Evolutionary conservation across 2,888 invertebrate species (phyloP), one percentile per base, ranked within the genome.

Genomic region (Colostygia pectinataria): DNA sequence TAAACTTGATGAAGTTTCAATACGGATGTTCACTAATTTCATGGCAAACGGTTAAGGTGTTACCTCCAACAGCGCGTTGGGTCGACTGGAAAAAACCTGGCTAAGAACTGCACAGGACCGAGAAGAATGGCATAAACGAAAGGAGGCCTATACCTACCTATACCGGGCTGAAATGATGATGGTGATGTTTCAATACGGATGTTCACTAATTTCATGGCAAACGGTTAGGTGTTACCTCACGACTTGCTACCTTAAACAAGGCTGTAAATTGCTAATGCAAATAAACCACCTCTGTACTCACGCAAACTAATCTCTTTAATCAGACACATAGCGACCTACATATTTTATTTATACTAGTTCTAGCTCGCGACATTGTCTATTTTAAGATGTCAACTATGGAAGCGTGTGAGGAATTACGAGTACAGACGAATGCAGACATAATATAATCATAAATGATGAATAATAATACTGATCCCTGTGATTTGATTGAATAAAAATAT

Each of bases 191-290:
- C 36, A 25, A 53, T 53, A 37, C 42, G 43, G 40, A 55, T 55
- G 45, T 39, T 57, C 55, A 42, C 44, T 41, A 57, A 57, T 55
- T 57, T 52, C 31, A 33, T 18, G 13, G 31, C 25, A 43, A 55
- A 55, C 49, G 51, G 46, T 53, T 46, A 50, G 57, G 56, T 56
- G 43, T 48, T 32, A 54, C 54, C 55, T 49, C 52, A 46, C 52
- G 45, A 63, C 59, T 63, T 66, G 62, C 60, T 64, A 60, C 59
- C 55, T 42, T 61, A 59, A 68, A 52, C 58, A 59, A 42, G 47
- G 55, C 51, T 53, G 57, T 71, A 66, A 66, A 69, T 69, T 61
- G 59, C 63, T 55, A 57, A 66, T 65, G 68, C 63, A 65, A 66
- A 65, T 65, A 66, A 65, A 63, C 62, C 59, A 38, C 24, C 44